Conservation (phyloP, 2,113 vertebrate genomes). For the Alouatta palliata region DNA sequence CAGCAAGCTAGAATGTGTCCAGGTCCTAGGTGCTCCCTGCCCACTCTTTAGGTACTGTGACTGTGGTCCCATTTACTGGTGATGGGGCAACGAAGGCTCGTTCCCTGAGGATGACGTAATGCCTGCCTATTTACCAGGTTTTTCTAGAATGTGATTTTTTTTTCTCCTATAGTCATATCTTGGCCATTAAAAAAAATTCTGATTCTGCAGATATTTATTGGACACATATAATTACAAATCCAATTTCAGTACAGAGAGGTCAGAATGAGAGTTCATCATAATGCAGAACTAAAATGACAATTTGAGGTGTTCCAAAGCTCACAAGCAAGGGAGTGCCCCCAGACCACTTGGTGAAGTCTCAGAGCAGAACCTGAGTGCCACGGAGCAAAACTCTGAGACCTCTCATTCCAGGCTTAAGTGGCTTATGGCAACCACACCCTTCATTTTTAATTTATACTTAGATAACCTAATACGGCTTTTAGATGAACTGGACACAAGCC, state of each 20-base stretch:
- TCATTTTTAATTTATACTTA: conserved; percentile 38
- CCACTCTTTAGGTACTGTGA: not conserved
- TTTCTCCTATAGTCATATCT: not conserved
- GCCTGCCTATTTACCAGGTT: not conserved
- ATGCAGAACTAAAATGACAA: not conserved
- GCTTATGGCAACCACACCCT: not conserved
- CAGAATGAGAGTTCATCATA: not conserved
- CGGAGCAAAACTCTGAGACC: not conserved
- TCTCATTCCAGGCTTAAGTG: not conserved
- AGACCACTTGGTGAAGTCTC: not conserved
- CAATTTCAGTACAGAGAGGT: not conserved
- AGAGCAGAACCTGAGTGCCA: not conserved
- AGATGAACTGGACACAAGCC: not conserved
- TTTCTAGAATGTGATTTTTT: not conserved
- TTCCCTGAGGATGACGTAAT: not conserved
- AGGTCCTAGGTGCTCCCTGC: not conserved
- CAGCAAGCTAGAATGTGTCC: not conserved
- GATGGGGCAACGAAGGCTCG: not conserved
- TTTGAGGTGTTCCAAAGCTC: not conserved
- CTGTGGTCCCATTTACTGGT: not conserved
- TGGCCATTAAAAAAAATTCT: not conserved
- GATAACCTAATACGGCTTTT: not conserved
- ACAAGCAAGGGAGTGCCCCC: rapidly evolving
- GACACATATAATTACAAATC: not conserved
- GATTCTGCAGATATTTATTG: not conserved